Conservation (phyloP, 2,113 vertebrate genomes). For the Lophura nycthemera region DNA sequence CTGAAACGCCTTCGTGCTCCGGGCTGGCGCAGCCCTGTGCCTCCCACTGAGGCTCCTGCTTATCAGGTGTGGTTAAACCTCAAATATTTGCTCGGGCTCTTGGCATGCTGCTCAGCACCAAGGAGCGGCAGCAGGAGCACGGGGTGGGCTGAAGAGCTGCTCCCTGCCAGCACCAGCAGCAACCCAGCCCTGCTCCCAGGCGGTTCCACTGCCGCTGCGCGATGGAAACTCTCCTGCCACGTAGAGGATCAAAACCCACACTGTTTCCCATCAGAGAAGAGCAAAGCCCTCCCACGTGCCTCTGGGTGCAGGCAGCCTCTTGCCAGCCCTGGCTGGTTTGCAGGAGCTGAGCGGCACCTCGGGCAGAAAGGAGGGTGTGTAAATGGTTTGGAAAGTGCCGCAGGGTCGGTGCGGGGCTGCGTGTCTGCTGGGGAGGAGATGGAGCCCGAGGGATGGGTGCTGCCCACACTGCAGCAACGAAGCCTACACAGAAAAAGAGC, state of each 20-base stretch:
- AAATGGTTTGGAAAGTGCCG: rapidly evolving
- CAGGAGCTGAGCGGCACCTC: background rate
- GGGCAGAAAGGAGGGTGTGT: background rate
- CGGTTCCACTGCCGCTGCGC: background rate
- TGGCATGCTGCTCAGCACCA: background rate
- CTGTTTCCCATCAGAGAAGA: background rate
- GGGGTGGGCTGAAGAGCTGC: background rate
- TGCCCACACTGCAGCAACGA: background rate
- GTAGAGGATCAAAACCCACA: background rate
- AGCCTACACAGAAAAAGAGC: background rate
- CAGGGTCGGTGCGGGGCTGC: rapidly evolving
- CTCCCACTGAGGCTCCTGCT: background rate
- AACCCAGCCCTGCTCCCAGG: too few relatives aligned
- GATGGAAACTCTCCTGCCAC: background rate
- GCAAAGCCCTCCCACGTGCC: rapidly evolving
- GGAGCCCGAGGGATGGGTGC: background rate
- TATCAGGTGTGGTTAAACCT: slow-evolving; percentile 46
- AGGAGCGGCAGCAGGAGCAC: background rate
- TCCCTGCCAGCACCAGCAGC: background rate
- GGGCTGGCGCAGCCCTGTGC: background rate
- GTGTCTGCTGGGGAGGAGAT: background rate
- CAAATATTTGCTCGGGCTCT: slow-evolving; percentile 64
- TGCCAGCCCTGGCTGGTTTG: background rate
- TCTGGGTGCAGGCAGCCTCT: background rate
- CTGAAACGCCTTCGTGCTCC: background rate